These are phyloP conservation scores for Trissoscelio sp. DNA, from an alignment of 2,888 invertebrate genomes.

Conservation along the genomic window DNA sequence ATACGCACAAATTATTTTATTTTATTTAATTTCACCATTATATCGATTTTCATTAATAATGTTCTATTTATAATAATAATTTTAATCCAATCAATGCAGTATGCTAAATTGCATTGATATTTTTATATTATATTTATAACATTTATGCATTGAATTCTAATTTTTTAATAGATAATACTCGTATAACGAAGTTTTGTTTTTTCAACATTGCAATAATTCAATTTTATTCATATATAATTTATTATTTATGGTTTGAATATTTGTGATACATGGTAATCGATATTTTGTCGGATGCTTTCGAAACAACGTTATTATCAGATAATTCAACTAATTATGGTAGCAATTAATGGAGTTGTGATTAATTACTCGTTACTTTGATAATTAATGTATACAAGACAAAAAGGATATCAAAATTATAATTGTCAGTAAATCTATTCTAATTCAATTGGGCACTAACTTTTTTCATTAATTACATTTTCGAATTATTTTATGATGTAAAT, in stretches of 20 bases:
- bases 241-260: not conserved
- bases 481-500: not conserved
- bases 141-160: too few species aligned
- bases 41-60: too few species aligned
- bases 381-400: conserved; percentile 16
- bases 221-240: conserved; percentile 6
- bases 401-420: conserved; percentile 11
- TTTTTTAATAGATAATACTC: too few species aligned
- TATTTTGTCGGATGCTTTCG: conserved; percentile 34
- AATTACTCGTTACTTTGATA: conserved; percentile 34
- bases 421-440: not conserved
- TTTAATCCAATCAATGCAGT: too few species aligned
- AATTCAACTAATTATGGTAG: conserved; percentile 29
- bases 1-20: too few species aligned
- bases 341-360: conserved; percentile 33
- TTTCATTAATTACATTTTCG: not conserved
- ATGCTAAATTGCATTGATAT: too few species aligned
- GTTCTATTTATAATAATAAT: too few species aligned
- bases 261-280: conserved; percentile 21
- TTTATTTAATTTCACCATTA: too few species aligned
- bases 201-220: not conserved
- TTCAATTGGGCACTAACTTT: not conserved
- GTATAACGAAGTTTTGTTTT: not conserved
- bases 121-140: too few species aligned
- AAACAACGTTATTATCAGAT: conserved; percentile 27